These are phyloP conservation scores for Desmodus rotundus DNA, from an alignment of 2,113 vertebrate genomes.

Conservation along the genomic window DNA sequence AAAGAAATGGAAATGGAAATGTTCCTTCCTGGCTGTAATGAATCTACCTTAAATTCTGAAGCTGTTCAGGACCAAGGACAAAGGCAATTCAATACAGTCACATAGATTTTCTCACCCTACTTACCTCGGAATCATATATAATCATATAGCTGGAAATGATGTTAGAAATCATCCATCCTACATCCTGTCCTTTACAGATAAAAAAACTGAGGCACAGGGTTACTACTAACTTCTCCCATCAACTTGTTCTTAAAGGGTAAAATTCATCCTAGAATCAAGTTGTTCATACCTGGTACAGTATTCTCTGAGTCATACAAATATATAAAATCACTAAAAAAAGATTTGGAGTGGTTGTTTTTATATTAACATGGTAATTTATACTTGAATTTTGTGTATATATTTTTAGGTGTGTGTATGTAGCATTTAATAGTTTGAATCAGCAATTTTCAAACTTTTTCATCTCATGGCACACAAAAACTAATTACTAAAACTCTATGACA, in stretches of 20 bases:
- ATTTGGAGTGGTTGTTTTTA: neutral
- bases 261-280: neutral
- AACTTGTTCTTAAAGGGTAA: neutral
- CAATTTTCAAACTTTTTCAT: neutral
- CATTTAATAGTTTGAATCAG: neutral
- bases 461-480: neutral
- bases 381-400: neutral
- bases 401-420: neutral
- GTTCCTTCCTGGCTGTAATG: slow-evolving; percentile 43
- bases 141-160: slow-evolving; percentile 39
- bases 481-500: neutral
- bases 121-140: slow-evolving; percentile 36
- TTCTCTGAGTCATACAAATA: neutral
- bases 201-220: neutral
- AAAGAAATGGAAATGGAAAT: slow-evolving; percentile 62
- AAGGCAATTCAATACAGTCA: slow-evolving; percentile 45
- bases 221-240: neutral
- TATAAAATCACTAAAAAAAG: neutral
- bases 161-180: slow-evolving; percentile 28
- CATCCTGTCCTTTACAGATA: slow-evolving; percentile 29
- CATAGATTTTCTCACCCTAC: slow-evolving; percentile 31
- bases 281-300: neutral
- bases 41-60: slow-evolving; percentile 41
- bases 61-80: slow-evolving; percentile 57
- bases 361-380: neutral